Base-by-base conservation (phyloP, 2,888 invertebrate genomes). In the Caenorhabditis japonica region DNA sequence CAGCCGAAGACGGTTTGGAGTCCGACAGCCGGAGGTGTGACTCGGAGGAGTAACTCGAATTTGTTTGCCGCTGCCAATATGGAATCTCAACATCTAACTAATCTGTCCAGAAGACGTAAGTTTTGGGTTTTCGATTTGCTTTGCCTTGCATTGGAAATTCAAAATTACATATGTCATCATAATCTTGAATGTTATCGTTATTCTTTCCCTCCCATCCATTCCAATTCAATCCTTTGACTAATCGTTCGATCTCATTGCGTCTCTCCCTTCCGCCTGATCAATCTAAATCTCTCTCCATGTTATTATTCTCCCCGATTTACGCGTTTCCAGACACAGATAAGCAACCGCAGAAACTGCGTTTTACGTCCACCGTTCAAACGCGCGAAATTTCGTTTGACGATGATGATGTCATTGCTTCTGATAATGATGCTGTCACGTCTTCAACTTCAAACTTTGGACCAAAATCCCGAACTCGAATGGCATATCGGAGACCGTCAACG, bases 91-190 rank as follows among this genome's bases (percentile, higher is more conserved):
- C 5, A 30, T 21, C 13, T 38, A 1, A 47, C 64, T 12, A 64
- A 64, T 49, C 12, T 77, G 17, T 72, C 71, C 13, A 76, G 80
- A 75, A 58, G 79, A 71, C 80, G 80, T 80, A 34, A 66, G 79
- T 77, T 56, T 17, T 39, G n/a, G n/a, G n/a, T n/a, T n/a, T 7
- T 12, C 12, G 34, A 12, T 34, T 34, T 34, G 7, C 8, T 10
- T 34, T 34, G 8, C 12, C 34, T n/a, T n/a, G n/a, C n/a, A n/a
- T n/a, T n/a, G n/a, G n/a, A n/a, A n/a, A n/a, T n/a, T n/a, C n/a
- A n/a, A n/a, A n/a, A n/a, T n/a, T n/a, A n/a, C n/a, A n/a, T n/a
- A n/a, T n/a, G n/a, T n/a, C n/a, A n/a, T n/a, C n/a, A n/a, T n/a
- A n/a, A n/a, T n/a, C n/a, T n/a, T 12, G 19, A 27, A 27, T 15